Evolutionary conservation across 2,888 invertebrate species (phyloP), one percentile per base, ranked within the genome.

Genomic region (Zootermopsis nevadensis): DNA sequence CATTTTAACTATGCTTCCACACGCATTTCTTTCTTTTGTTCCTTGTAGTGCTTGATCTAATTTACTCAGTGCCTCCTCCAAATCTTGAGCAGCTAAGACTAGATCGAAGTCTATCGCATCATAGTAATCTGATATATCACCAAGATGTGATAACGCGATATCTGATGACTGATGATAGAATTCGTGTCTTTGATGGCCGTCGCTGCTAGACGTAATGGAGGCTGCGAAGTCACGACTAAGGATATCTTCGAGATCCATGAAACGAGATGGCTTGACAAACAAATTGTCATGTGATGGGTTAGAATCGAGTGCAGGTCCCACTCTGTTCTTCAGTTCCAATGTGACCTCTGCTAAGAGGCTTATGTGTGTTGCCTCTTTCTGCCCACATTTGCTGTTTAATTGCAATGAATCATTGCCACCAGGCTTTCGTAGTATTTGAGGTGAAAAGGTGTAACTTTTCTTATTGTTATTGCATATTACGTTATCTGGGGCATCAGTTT

Each of bases 81-180:
- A 84, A 81, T 86, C 86, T 33, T 86, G 85, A 12, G 86, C 88
- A 33, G 88, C 85, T n/a, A 89, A 87, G 74, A 89, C 87, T 30
- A 89, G 89, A 85, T 89, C 88, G 85, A 89, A 88, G 82, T 88
- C 86, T 79, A 82, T 76, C 2, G 53, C 74, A 6, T 38, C 19
- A 27, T 80, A 60, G n/a, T 38, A 24, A 48, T 35, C 27, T 30
- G 15, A 7, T 27, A 4, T 48, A 31, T 42, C 35, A 0, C 31
- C 33, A 31, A 38, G 42, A 15, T 33, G 15, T 69, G 80, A 69
- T 4, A 85, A 85, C 4, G 74, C 84, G 31, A 81, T 74, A 67
- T 85, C 83, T 2, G 85, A 84, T 12, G 85, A 82, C 84, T 84
- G 84, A 7, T 83, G 31, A 30, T 85, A 77, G 35, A 85, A 85